phyloP scores from a whole-genome alignment of 2,888 invertebrate species.

The Nephrocerus scutellatus region DNA sequence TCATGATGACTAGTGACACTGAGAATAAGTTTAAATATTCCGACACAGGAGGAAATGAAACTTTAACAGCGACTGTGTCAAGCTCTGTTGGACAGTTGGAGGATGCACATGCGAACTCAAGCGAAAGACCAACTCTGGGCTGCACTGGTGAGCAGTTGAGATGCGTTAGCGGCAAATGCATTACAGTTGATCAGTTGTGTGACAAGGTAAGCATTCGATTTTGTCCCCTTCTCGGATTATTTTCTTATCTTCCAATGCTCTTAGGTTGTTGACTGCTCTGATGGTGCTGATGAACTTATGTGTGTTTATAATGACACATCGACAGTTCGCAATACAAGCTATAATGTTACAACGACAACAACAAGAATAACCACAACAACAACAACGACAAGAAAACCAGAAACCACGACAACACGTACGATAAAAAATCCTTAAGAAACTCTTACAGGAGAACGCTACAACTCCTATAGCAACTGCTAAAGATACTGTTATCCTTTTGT shows the following conservation, averaged over 20 bases:
- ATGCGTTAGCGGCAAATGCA: slow-evolving; percentile 59
- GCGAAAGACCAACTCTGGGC: slow-evolving; percentile 18
- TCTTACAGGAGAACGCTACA: too few species aligned
- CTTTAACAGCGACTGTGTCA: slow-evolving; percentile 19
- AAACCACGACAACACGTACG: too few species aligned
- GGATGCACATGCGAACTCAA: too few species aligned
- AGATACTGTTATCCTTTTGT: too few species aligned
- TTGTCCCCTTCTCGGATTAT: neutral
- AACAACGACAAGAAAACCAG: too few species aligned
- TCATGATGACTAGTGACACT: slow-evolving; percentile 56
- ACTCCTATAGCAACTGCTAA: too few species aligned
- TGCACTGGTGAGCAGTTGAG: slow-evolving; percentile 54
- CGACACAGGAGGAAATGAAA: slow-evolving; percentile 31
- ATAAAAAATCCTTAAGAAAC: too few species aligned
- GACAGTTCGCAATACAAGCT: slow-evolving; percentile 24
- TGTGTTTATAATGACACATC: slow-evolving; percentile 51
- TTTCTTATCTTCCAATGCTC: slow-evolving; percentile 8
- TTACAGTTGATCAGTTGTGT: slow-evolving; percentile 57
- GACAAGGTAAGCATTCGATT: slow-evolving; percentile 45
- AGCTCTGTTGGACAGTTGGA: slow-evolving; percentile 20
- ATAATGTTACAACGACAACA: slow-evolving; percentile 7
- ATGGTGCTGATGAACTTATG: slow-evolving; percentile 59
- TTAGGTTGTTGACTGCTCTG: slow-evolving; percentile 52
- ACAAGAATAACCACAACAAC: too few species aligned
- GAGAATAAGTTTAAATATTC: slow-evolving; percentile 46